These are phyloP conservation scores for Rhyzopertha dominica DNA, from an alignment of 1,140 invertebrate genomes.

Conservation along the genomic window DNA sequence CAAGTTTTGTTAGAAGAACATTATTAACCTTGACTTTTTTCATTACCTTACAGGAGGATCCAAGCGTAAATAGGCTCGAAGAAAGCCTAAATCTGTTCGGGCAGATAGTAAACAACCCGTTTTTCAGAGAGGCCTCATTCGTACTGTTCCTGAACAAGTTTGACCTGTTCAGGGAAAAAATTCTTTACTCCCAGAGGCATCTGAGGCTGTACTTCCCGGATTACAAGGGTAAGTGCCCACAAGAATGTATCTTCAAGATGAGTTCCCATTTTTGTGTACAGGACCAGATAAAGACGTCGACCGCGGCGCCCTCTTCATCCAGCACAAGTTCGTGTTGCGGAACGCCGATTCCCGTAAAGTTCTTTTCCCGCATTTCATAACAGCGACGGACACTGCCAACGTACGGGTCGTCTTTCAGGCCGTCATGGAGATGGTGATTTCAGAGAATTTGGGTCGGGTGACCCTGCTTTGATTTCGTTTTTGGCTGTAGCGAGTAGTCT, in stretches of 20 bases:
- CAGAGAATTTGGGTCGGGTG: conserved; percentile 53
- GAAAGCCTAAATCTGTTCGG: conserved; percentile 61
- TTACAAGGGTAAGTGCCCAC: conserved; percentile 53
- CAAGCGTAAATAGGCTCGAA: conserved; percentile 57
- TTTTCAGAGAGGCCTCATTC: conserved; percentile 59
- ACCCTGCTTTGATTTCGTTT: conserved; percentile 44
- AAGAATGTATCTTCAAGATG: no score
- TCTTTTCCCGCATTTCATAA: conserved; percentile 60
- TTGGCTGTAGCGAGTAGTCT: no score
- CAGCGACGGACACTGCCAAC: conserved; percentile 61
- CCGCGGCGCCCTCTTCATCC: conserved; percentile 57
- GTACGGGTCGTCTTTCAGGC: conserved; percentile 57
- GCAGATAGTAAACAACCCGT: conserved; percentile 62
- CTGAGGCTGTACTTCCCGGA: conserved; percentile 56
- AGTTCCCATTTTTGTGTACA: conserved; percentile 35
- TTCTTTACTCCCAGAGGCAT: conserved; percentile 58
- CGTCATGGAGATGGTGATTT: conserved; percentile 59
- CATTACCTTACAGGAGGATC: conserved; percentile 53
- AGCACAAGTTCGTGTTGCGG: conserved; percentile 55
- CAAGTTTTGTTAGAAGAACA: no score
- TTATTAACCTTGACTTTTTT: no score
- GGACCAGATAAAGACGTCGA: conserved; percentile 63
- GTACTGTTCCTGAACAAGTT: conserved; percentile 69
- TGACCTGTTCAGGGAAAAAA: conserved; percentile 64
- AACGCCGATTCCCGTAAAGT: conserved; percentile 56